phyloP scores from a whole-genome alignment of 2,888 invertebrate species.

The Mermis nigrescens region DNA sequence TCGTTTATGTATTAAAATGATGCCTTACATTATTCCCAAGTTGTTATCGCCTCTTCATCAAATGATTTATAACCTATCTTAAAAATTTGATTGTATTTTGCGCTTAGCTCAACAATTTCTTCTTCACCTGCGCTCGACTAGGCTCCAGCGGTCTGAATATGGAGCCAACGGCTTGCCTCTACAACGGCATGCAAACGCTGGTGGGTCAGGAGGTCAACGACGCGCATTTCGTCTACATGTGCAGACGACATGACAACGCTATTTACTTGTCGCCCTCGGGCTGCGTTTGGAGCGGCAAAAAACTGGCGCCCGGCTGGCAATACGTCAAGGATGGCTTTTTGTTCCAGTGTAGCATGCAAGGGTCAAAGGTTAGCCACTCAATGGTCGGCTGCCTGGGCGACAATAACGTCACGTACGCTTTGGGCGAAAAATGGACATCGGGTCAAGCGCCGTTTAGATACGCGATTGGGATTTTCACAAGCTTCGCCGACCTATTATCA shows the following conservation, averaged over 20 bases:
- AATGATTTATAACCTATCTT: too few species aligned
- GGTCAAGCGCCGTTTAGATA: background rate
- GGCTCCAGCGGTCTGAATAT: background rate
- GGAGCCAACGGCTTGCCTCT: background rate
- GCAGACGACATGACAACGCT: background rate
- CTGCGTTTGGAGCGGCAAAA: background rate
- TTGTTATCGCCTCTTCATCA: too few species aligned
- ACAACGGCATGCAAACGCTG: background rate
- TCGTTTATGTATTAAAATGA: too few species aligned
- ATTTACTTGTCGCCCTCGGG: background rate
- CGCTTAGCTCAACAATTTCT: background rate
- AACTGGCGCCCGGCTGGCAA: background rate
- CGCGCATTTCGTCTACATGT: background rate
- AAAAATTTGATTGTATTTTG: too few species aligned
- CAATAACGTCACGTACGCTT: background rate
- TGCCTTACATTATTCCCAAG: too few species aligned
- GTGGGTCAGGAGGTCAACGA: background rate
- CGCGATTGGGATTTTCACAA: too few species aligned
- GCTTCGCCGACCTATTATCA: too few species aligned
- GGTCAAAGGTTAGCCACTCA: background rate
- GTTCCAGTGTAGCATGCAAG: background rate
- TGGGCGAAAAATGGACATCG: background rate
- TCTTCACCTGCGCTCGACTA: background rate
- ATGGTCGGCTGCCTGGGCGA: background rate
- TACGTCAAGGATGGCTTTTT: background rate